Evolutionary conservation across 2,797 vertebrate species (phyloP), one percentile per base, ranked within the genome.

Genomic region (Manis pentadactyla): DNA sequence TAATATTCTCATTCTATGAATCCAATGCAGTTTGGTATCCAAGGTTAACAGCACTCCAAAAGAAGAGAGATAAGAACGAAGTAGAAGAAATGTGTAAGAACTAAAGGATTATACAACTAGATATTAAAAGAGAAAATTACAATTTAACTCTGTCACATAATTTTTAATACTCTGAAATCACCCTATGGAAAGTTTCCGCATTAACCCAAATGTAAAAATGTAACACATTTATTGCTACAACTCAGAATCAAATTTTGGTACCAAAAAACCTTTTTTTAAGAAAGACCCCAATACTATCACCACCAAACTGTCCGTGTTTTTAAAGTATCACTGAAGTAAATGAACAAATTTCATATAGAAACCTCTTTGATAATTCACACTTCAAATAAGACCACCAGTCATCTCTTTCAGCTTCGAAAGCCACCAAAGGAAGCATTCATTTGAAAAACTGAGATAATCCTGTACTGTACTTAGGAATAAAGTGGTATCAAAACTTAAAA

Each of bases 351-450:
- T 17, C 39, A 18, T 31, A n/a, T 5, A 88, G 63, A 97, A 85
- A 57, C 53, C 27, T 42, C 29, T 64, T 53, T 59, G 23, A 37
- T 73, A 93, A 78, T 34, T 75, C 39, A 61, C 31, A 85, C 27
- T 82, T 84, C 53, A 88, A 73, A 71, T 66, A 95, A 85, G 42
- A 96, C 13, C 61, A 13, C 27, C 34, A 89, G 83, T 73, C 92
- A 81, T 39, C 78, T 78, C 63, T 87, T 83, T 92, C 37, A 68
- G 57, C 53, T 97, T 69, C 79, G 59, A 96, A 90, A 95, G 25
- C 21, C 10, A 66, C 42, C 55, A 68, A 71, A 77, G 15, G 31
- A 69, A 96, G 34, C 14, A 77, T 68, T 74, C 63, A 75, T 61
- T 87, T 86, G 37, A 75, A 89, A 81, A 75, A 42, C 39, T 74